phyloP scores from a whole-genome alignment of 2,113 vertebrate species.

The Halichoeres trimaculatus region DNA sequence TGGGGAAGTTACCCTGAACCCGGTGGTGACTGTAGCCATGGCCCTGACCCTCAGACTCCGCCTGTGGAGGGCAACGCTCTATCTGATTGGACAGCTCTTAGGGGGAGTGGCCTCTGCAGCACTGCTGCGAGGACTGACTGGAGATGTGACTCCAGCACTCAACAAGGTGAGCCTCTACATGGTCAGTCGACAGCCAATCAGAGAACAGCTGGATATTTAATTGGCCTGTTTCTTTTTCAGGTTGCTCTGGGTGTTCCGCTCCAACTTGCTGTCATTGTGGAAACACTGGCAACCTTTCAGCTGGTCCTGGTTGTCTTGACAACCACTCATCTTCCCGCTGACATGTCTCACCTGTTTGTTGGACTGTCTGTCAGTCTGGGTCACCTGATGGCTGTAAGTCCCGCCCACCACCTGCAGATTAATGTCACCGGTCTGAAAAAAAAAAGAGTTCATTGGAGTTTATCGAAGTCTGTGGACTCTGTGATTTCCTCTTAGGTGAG shows the following conservation, averaged over 20 bases:
- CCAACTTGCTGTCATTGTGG: neutral
- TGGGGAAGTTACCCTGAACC: constrained; percentile 20
- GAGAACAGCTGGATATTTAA: neutral
- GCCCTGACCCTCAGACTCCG: constrained; percentile 2
- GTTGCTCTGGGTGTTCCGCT: constrained; percentile 1
- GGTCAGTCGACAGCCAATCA: neutral
- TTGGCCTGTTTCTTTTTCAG: neutral
- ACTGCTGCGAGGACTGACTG: constrained; percentile 6
- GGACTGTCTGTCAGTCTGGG: constrained; percentile 34
- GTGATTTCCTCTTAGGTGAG: constrained; percentile 4
- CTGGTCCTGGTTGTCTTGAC: constrained; percentile 25
- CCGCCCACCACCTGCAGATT: neutral
- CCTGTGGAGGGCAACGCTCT: constrained; percentile 12
- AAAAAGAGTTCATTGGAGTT: no score
- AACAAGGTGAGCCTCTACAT: constrained; percentile 2
- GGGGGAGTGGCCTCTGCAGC: constrained; percentile 19
- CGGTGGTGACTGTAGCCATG: constrained; percentile 18
- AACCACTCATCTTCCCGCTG: no score
- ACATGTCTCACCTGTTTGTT: constrained; percentile 9
- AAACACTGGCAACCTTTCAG: constrained; percentile 21
- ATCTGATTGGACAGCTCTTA: constrained; percentile 19
- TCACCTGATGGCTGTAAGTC: constrained; percentile 38
- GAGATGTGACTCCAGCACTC: constrained; percentile 1
- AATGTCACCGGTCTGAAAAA: neutral
- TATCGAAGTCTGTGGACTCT: neutral